phyloP scores from a whole-genome alignment of 2,113 vertebrate genomes.

The Mesembrinibis cayennensis region DNA sequence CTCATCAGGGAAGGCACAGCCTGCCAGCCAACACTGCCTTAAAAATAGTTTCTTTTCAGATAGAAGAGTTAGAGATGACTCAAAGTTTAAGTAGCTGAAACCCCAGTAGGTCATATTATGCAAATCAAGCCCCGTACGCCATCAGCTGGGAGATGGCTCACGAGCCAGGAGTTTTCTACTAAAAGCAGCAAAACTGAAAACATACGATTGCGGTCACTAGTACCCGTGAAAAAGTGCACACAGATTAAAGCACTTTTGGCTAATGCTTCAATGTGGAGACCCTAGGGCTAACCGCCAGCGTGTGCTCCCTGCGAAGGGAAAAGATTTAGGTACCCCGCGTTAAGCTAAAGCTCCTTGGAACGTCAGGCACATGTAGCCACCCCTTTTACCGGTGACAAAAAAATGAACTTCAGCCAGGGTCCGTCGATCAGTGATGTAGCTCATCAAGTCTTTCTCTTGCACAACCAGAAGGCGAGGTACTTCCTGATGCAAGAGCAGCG shows the following conservation, averaged over 20 bases:
- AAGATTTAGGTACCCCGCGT: accelerated
- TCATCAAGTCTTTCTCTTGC: background rate
- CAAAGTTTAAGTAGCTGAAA: conserved; percentile 1
- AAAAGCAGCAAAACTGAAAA: background rate
- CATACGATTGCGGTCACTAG: background rate
- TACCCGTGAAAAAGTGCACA: background rate
- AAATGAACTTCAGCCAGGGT: background rate
- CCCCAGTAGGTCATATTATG: background rate
- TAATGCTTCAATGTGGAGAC: background rate
- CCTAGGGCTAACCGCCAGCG: background rate
- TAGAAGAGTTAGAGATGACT: background rate
- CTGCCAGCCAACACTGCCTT: background rate
- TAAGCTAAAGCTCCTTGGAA: background rate
- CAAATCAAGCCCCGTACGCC: background rate
- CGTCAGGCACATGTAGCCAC: accelerated
- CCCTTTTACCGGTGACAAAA: background rate
- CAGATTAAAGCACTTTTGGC: background rate
- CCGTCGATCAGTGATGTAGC: background rate
- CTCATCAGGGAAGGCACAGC: background rate
- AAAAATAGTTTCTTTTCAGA: conserved; percentile 22
- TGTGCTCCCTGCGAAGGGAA: background rate
- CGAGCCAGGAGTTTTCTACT: background rate
- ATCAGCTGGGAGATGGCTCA: background rate
- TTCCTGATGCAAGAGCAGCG: background rate
- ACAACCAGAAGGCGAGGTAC: background rate